Evolutionary conservation across 37 sponge, comb jelly and placozoan genomes (phyloP).

Genomic region (Theonella swinhoei): DNA sequence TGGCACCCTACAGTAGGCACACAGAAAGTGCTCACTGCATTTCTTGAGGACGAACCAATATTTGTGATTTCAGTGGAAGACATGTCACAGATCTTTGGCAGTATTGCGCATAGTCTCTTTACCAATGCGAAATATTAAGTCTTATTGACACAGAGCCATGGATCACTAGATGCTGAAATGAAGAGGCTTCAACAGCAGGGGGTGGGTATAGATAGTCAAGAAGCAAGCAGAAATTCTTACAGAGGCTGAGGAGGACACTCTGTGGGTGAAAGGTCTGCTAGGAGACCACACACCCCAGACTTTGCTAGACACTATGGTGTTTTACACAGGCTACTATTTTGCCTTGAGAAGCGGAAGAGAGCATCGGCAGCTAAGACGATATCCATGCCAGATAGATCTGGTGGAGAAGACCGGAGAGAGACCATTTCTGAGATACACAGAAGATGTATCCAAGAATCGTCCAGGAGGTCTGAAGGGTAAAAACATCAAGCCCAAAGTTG

Average conservation of each 20-base stretch:
- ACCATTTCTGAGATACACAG: constrained; percentile 27
- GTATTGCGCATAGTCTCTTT: no score
- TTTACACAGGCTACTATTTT: constrained; percentile 40
- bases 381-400: constrained; percentile 31
- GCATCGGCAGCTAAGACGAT: constrained; percentile 30
- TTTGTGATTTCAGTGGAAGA: no score
- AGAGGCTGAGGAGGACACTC: constrained; percentile 17
- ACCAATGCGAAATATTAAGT: no score
- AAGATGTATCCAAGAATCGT: constrained; percentile 43
- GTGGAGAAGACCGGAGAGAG: constrained; percentile 26
- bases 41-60: no score
- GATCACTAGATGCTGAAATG: constrained; percentile 62
- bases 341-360: constrained; percentile 49
- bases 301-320: constrained; percentile 40
- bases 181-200: constrained; percentile 29
- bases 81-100: no score
- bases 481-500: constrained; percentile 19
- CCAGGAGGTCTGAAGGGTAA: constrained; percentile 47
- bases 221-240: constrained; percentile 30
- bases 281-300: constrained; percentile 16
- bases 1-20: no score
- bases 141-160: no score
- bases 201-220: constrained; percentile 4
- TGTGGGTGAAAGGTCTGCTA: constrained; percentile 39
- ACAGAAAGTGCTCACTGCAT: no score